Evolutionary conservation across 2,888 invertebrate species (phyloP), one percentile per base, ranked within the genome.

Genomic region (Ceratothoa steindachneri): DNA sequence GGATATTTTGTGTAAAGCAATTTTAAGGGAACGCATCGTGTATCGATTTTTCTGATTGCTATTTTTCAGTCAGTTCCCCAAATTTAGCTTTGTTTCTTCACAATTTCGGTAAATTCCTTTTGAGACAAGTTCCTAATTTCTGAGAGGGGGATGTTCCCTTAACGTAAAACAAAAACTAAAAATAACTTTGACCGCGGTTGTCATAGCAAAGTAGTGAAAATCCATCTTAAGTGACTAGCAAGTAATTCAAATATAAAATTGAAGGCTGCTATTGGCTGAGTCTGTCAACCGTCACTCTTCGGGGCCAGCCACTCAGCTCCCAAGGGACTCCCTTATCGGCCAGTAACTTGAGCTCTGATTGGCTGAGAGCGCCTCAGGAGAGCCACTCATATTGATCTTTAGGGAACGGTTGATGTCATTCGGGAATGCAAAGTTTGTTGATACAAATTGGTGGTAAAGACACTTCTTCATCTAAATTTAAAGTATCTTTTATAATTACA

Each of bases 311-410:
- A 60, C 60, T 60, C 60, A 60, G 60, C 60, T 71, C 77, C 77
- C 77, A 51, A 2, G 77, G 73, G 77, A 77, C 77, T 53, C 71
- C 77, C 77, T 77, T 77, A 77, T 77, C 77, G 77, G 73, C 73
- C 71, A 77, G 77, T 77, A 77, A 77, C 77, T 71, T 69, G 73
- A 68, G 68, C 68, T 73, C 77, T 77, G 77, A 77, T 77, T 77
- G 77, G 77, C 71, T 68, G 72, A 71, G 71, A 53, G 68, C 68
- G 73, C 60, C 76, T 75, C 77, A 71, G 68, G 73, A 77, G 77
- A 73, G 73, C 77, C 73, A 77, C 77, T 76, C 73, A 71, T 77
- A 77, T 77, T 77, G 77, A 77, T 77, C 77, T 77, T 77, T 71
- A 53, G 73, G 76, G 76, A 76, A 73, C 68, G 60, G 60, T 60